These are phyloP conservation scores for Montipora efflorescens DNA, from an alignment of 64 coral and sea anemone species.

Conservation along the genomic window DNA sequence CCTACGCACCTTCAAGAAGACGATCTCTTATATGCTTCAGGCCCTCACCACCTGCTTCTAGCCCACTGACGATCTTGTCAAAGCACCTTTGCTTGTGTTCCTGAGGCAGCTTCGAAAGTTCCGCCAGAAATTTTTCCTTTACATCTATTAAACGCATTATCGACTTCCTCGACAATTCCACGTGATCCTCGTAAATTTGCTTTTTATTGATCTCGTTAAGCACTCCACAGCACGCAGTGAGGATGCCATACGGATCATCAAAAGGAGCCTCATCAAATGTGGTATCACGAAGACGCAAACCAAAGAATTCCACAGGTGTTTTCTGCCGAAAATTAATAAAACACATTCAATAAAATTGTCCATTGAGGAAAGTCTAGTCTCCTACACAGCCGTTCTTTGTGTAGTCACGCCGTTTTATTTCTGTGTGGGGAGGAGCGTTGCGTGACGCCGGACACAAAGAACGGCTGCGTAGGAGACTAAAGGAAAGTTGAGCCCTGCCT, in stretches of 20 bases:
- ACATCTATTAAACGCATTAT: not conserved
- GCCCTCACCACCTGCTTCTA: not conserved
- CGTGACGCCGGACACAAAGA: no score
- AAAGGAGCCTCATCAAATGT: not conserved
- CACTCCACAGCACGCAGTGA: not conserved
- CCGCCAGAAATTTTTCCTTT: not conserved
- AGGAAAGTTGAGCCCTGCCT: no score
- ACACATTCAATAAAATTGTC: not conserved
- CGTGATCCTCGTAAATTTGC: not conserved
- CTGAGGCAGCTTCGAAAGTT: not conserved
- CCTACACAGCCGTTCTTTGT: no score
- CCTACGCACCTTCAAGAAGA: not conserved
- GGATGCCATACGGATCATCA: not conserved
- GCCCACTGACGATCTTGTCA: not conserved
- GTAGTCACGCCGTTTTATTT: no score
- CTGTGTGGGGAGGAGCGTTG: no score
- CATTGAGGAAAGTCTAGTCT: no score
- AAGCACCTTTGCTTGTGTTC: conserved; percentile 10
- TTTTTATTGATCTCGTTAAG: not conserved
- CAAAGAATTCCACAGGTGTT: conserved; percentile 34
- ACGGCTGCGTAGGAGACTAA: no score
- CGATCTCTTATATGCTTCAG: not conserved
- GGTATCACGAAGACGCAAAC: not conserved
- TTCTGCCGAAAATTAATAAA: not conserved
- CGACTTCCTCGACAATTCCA: not conserved